phyloP scores from a whole-genome alignment of 2,888 invertebrate species.

The Trypoxylon attenuatum region DNA sequence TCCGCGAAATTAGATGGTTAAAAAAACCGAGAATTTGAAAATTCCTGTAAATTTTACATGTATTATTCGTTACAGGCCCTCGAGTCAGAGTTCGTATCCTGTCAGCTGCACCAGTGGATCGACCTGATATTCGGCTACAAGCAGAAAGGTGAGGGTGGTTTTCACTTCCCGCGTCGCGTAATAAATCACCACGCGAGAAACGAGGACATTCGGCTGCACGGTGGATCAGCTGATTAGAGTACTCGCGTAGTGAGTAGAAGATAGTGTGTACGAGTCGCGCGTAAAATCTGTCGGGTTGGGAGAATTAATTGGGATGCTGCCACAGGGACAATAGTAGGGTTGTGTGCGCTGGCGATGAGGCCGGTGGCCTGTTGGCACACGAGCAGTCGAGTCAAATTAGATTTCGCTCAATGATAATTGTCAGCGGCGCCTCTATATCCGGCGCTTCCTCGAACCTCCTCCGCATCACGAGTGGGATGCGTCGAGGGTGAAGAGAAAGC shows the following conservation, averaged over 20 bases:
- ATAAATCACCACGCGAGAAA: background rate
- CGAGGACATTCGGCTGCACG: background rate
- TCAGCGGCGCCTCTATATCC: constrained; percentile 74
- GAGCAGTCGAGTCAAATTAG: constrained; percentile 66
- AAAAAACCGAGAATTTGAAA: too few species aligned
- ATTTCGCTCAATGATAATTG: constrained; percentile 69
- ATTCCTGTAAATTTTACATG: background rate
- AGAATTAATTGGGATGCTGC: background rate
- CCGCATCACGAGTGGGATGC: too few species aligned
- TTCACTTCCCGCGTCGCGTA: background rate
- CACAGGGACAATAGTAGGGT: constrained; percentile 13
- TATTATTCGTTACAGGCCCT: constrained; percentile 80
- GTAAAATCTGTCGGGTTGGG: background rate
- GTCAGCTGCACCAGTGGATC: constrained; percentile 99
- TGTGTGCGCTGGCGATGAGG: constrained; percentile 15
- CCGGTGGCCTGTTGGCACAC: constrained; percentile 47
- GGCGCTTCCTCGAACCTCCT: constrained; percentile 73
- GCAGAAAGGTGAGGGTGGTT: constrained; percentile 84
- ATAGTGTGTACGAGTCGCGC: background rate
- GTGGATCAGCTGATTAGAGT: background rate
- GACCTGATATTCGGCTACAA: constrained; percentile 99
- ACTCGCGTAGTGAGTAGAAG: background rate
- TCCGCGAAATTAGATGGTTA: too few species aligned
- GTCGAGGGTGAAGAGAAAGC: constrained; percentile 15
- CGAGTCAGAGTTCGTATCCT: constrained; percentile 99